These are phyloP conservation scores for Scomberomorus guttatus DNA, from an alignment of 2,797 vertebrate genomes.

Conservation along the genomic window DNA sequence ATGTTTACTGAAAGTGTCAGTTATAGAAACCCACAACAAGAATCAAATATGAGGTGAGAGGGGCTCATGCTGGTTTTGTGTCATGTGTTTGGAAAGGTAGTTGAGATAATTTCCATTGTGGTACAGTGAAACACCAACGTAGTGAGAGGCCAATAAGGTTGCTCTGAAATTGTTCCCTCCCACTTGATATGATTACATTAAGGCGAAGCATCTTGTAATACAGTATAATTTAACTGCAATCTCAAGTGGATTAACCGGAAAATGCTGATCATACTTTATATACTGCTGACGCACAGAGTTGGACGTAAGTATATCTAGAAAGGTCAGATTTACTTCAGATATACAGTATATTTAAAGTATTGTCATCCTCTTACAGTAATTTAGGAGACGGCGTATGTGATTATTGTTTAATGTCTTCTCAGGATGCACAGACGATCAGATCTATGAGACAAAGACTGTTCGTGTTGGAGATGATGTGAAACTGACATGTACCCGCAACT, in stretches of 20 bases:
- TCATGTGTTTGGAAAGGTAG: conserved; percentile 24
- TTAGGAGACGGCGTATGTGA: too few relatives aligned
- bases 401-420: neutral
- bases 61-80: neutral
- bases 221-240: neutral
- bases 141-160: conserved; percentile 42
- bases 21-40: conserved; percentile 19
- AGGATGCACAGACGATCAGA: conserved; percentile 30
- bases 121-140: neutral
- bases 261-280: conserved; percentile 44
- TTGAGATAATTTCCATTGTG: conserved; percentile 41
- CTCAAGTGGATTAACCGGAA: neutral
- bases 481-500: neutral
- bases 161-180: conserved; percentile 36
- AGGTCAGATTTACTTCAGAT: too few relatives aligned
- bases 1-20: neutral
- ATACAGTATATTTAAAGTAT: too few relatives aligned
- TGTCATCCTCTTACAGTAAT: too few relatives aligned
- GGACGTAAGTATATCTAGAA: too few relatives aligned
- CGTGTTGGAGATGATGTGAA: conserved; percentile 7
- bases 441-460: neutral
- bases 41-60: neutral
- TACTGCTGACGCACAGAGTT: conserved; percentile 14
- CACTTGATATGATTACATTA: conserved; percentile 20
- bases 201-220: neutral